These are phyloP conservation scores for Acanthurus tractus DNA, from an alignment of 2,797 vertebrate genomes.

Conservation along the genomic window DNA sequence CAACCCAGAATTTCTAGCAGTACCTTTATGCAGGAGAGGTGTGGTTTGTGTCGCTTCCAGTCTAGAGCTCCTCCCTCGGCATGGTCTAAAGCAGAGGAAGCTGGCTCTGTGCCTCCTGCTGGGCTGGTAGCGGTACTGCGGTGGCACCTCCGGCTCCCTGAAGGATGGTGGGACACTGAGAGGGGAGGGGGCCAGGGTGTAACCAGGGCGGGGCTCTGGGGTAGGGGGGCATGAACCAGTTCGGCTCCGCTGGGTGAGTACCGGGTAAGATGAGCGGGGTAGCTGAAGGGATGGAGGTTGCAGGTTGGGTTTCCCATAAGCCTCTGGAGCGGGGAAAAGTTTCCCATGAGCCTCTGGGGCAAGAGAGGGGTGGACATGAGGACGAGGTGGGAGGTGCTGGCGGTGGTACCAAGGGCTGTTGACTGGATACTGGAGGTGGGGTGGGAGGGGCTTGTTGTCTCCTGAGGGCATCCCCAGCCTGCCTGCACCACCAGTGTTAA, in stretches of 20 bases:
- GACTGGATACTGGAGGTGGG: slow-evolving; percentile 54
- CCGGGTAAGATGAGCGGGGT: slow-evolving; percentile 29
- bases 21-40: slow-evolving; percentile 75
- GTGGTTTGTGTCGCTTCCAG: slow-evolving; percentile 51
- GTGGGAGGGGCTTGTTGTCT: slow-evolving; percentile 41
- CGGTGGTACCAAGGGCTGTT: slow-evolving; percentile 52
- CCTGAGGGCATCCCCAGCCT: not conserved
- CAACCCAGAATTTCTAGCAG: slow-evolving; percentile 6
- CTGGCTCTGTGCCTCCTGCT: slow-evolving; percentile 24
- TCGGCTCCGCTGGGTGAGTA: slow-evolving; percentile 38
- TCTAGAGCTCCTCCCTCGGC: not conserved
- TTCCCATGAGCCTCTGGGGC: slow-evolving; percentile 51
- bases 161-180: not conserved
- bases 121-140: slow-evolving; percentile 67
- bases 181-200: slow-evolving; percentile 27
- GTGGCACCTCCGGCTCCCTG: slow-evolving; percentile 40
- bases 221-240: slow-evolving; percentile 47
- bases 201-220: slow-evolving; percentile 51
- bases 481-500: not conserved
- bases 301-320: slow-evolving; percentile 17
- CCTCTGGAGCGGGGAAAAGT: slow-evolving; percentile 30
- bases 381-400: slow-evolving; percentile 40
- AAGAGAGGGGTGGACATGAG: slow-evolving; percentile 34
- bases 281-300: not conserved
- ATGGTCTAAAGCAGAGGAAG: slow-evolving; percentile 38